Conservation (phyloP, 2,888 invertebrate species). For the Drosophila aldrichi region DNA sequence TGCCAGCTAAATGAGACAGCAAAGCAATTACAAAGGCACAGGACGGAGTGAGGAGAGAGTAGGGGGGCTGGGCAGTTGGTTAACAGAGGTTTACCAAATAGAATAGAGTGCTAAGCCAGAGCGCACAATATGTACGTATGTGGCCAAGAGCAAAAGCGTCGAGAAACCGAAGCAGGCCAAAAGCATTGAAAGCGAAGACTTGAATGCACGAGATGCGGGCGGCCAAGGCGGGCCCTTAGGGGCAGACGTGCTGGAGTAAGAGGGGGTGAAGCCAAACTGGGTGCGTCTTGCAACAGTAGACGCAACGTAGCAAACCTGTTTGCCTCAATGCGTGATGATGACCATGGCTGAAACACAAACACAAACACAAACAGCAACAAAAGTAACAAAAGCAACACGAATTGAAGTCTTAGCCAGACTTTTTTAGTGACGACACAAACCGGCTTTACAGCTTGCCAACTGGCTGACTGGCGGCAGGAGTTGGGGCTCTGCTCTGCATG, state of each 20-base stretch:
- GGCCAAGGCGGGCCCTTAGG: conserved; percentile 3
- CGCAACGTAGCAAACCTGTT: conserved; percentile 58
- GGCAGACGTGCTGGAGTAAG: neutral
- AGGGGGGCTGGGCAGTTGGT: neutral
- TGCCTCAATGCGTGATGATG: conserved; percentile 47
- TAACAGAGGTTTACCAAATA: conserved; percentile 28
- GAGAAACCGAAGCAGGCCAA: conserved; percentile 58
- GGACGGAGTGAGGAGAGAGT: neutral
- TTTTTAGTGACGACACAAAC: conserved; percentile 78
- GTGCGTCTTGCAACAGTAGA: conserved; percentile 77
- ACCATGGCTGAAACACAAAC: conserved; percentile 46
- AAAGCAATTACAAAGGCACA: conserved; percentile 51
- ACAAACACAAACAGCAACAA: conserved; percentile 18
- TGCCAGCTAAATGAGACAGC: conserved; percentile 50
- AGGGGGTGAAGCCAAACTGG: conserved; percentile 40
- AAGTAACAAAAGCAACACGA: conserved; percentile 17
- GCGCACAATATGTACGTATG: conserved; percentile 44
- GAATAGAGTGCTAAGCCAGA: conserved; percentile 49
- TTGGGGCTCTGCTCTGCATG: neutral
- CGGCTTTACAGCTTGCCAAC: conserved; percentile 61
- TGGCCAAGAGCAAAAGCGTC: conserved; percentile 52
- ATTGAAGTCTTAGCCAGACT: conserved; percentile 47
- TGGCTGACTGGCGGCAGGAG: neutral
- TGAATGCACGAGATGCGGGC: conserved; percentile 29
- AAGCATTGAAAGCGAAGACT: conserved; percentile 74